phyloP scores from a whole-genome alignment of 2,113 vertebrate species.

The Daboia siamensis region DNA sequence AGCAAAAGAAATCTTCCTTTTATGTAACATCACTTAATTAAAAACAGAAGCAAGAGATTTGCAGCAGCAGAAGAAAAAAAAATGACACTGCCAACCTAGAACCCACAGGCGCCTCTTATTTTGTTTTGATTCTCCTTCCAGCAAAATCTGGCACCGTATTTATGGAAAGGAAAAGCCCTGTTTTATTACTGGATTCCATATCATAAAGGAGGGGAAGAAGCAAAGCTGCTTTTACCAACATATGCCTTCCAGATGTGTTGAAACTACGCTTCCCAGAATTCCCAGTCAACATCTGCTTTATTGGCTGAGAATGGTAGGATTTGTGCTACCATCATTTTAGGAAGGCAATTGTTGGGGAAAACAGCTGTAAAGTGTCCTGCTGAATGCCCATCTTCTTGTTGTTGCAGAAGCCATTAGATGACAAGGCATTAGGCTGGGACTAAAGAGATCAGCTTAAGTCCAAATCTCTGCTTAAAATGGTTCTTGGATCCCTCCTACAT shows the following conservation, averaged over 20 bases:
- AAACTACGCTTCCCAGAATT: neutral
- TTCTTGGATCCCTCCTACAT: neutral
- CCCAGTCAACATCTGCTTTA: neutral
- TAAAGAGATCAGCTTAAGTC: neutral
- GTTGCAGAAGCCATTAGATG: neutral
- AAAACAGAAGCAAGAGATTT: constrained; percentile 26
- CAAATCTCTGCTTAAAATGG: neutral
- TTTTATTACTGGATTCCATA: neutral
- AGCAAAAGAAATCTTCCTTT: neutral
- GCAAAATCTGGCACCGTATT: neutral
- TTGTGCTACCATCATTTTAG: neutral
- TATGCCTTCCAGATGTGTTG: neutral
- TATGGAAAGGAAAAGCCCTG: neutral
- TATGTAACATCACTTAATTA: constrained; percentile 26
- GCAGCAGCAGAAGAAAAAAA: constrained; percentile 5
- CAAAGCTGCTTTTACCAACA: neutral
- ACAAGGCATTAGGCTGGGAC: neutral
- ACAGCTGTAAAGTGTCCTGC: neutral
- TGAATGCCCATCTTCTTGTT: neutral
- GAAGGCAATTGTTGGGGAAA: neutral
- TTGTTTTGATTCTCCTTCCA: neutral
- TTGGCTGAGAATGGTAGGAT: neutral
- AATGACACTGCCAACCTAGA: neutral
- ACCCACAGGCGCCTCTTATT: constrained; percentile 6
- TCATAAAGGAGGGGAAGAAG: neutral